Conservation (phyloP, 2,888 invertebrate species). For the Ferrisia virgata region DNA sequence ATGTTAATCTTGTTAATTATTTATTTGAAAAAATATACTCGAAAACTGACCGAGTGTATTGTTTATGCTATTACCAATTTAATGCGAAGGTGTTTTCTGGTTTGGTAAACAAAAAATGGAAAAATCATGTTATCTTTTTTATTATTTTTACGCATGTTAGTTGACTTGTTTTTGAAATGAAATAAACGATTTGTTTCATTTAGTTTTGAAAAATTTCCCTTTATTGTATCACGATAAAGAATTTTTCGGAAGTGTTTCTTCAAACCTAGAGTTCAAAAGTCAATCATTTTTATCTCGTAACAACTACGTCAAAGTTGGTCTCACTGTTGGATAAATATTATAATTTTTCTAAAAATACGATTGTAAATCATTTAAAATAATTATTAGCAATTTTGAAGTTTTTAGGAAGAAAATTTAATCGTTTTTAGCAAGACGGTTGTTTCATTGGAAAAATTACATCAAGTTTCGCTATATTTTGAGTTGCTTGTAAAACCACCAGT, state of each 20-base stretch:
- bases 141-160: not conserved
- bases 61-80: too few species aligned
- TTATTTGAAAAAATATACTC: not conserved
- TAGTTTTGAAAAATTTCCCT: not conserved
- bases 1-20: not conserved
- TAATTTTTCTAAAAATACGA: not conserved
- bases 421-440: too few species aligned
- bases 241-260: not conserved
- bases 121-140: not conserved
- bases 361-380: not conserved
- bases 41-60: too few species aligned
- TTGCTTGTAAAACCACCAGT: too few species aligned
- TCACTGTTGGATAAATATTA: not conserved
- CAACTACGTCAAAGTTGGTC: not conserved
- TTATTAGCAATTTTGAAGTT: not conserved
- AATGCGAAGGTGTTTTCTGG: too few species aligned
- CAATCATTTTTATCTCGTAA: not conserved
- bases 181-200: constrained; percentile 4
- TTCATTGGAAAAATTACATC: too few species aligned
- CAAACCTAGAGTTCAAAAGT: not conserved
- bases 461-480: too few species aligned
- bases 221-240: not conserved
- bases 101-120: not conserved
- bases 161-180: not conserved
- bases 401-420: not conserved